Evolutionary conservation across 2,113 vertebrate species (phyloP).

Genomic region (Lepus europaeus): DNA sequence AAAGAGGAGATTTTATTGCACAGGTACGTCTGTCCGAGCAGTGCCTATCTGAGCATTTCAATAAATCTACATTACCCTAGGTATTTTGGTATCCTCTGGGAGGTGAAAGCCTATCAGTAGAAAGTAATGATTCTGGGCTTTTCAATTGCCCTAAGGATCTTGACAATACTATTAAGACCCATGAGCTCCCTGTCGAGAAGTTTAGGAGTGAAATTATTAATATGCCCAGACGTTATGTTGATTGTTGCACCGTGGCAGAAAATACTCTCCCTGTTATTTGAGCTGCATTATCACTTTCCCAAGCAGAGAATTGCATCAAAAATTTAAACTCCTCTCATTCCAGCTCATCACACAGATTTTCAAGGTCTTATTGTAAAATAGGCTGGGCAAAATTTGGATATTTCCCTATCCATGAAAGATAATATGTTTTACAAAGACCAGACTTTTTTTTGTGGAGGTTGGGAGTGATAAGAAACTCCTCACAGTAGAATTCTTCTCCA

Average conservation of each 20-base stretch:
- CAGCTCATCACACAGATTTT: slow-evolving; percentile 66
- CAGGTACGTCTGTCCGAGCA: slow-evolving; percentile 65
- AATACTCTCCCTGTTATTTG: slow-evolving; percentile 75
- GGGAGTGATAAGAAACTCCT: not conserved
- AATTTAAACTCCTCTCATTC: slow-evolving; percentile 79
- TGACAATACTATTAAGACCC: slow-evolving; percentile 83
- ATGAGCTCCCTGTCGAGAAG: slow-evolving; percentile 79
- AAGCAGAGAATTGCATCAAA: slow-evolving; percentile 77
- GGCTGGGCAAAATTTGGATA: slow-evolving; percentile 56
- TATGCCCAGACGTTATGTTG: slow-evolving; percentile 78
- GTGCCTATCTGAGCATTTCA: slow-evolving; percentile 77
- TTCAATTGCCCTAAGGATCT: slow-evolving; percentile 81
- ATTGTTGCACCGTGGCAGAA: slow-evolving; percentile 75
- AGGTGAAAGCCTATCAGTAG: slow-evolving; percentile 79
- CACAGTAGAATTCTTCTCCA: slow-evolving; percentile 49
- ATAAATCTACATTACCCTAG: slow-evolving; percentile 83
- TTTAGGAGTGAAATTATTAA: slow-evolving; percentile 84
- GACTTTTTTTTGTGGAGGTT: not conserved
- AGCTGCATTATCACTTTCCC: slow-evolving; percentile 79
- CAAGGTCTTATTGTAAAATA: slow-evolving; percentile 69
- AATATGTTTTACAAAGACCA: slow-evolving; percentile 64
- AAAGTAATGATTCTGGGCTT: slow-evolving; percentile 82
- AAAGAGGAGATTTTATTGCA: slow-evolving; percentile 74
- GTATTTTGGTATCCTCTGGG: slow-evolving; percentile 73
- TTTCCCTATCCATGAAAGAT: slow-evolving; percentile 66